Percentiles rank a stretch among this genome's conserved stretches.
Evolutionary conservation across 1,140 invertebrate genomes (phyloP).

Genomic region (Meteorus sp.): DNA sequence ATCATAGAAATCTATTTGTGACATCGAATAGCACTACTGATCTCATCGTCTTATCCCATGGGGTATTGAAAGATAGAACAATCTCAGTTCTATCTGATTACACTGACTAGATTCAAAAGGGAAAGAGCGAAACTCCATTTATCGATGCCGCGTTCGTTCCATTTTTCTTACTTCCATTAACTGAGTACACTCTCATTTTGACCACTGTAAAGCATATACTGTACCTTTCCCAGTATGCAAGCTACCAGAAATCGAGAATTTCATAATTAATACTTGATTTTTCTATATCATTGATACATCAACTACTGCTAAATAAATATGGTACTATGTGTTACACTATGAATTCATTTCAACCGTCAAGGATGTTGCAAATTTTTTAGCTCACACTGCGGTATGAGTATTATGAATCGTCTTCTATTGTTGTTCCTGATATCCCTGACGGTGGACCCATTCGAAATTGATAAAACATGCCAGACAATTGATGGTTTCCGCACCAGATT

Average conservation of each 20-base stretch:
- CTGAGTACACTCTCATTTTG: constrained; percentile 26
- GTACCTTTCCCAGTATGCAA: constrained; percentile 57
- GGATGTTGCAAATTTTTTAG: not conserved
- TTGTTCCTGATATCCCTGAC: constrained; percentile 17
- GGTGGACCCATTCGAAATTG: constrained; percentile 19
- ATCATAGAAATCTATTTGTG: too few species aligned
- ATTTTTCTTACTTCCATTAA: too few species aligned
- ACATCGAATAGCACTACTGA: too few species aligned
- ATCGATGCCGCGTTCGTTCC: too few species aligned
- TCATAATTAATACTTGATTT: not conserved
- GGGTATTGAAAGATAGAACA: too few species aligned
- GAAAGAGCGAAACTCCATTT: too few species aligned
- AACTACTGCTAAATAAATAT: constrained; percentile 2
- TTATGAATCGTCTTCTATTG: too few species aligned
- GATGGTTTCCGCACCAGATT: not conserved
- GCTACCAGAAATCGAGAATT: constrained; percentile 45
- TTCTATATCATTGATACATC: not conserved
- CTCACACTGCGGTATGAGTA: not conserved
- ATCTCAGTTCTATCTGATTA: too few species aligned
- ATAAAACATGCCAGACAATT: constrained; percentile 21
- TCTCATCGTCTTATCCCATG: too few species aligned
- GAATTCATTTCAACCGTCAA: not conserved
- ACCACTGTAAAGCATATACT: constrained; percentile 39
- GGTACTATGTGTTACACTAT: not conserved
- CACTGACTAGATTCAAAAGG: too few species aligned